Percentiles rank a stretch among this genome's conserved stretches.
Conservation (phyloP, 2,113 vertebrate genomes). For the Otis tarda region DNA sequence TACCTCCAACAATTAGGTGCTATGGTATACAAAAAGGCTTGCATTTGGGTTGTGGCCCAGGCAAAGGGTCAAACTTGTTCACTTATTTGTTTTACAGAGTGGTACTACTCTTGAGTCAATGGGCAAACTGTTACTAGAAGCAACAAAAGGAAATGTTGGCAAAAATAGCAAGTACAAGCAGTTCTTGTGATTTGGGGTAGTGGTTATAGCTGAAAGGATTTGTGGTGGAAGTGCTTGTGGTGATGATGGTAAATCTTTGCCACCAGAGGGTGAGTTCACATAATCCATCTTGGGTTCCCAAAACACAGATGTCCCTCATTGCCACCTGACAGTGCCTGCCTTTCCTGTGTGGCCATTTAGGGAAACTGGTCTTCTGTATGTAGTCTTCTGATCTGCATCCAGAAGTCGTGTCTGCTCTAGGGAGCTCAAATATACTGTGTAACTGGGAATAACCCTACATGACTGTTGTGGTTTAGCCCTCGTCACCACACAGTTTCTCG, state of each 20-base stretch:
- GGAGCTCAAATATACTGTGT: neutral
- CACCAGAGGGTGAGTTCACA: neutral
- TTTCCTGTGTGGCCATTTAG: rapidly evolving
- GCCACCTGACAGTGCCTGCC: neutral
- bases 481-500: no score
- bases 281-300: neutral
- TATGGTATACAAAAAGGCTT: neutral
- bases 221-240: conserved; percentile 21
- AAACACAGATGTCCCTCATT: neutral
- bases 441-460: neutral
- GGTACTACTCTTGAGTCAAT: neutral
- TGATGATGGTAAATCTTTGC: neutral
- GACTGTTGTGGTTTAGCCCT: no score
- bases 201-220: neutral
- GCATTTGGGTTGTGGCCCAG: neutral
- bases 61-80: neutral
- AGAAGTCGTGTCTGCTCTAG: neutral
- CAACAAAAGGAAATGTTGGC: neutral
- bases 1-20: neutral
- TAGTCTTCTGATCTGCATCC: neutral
- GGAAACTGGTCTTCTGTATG: neutral
- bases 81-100: neutral
- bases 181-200: neutral
- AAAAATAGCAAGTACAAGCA: neutral
- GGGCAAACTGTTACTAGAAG: neutral